phyloP scores from a whole-genome alignment of 2,888 invertebrate species.

The Synergus umbraculus region DNA sequence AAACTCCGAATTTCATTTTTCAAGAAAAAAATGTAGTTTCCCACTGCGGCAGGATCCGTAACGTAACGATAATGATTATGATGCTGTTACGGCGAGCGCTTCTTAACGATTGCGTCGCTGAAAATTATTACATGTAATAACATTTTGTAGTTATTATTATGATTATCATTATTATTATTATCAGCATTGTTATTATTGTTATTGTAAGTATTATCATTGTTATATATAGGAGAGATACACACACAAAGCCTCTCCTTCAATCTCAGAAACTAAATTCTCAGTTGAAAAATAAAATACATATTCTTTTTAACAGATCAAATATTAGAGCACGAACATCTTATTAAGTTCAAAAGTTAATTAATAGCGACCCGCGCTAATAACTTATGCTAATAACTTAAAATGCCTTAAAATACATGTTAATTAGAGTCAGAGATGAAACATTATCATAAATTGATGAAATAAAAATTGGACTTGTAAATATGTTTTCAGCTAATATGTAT shows the following conservation, averaged over 20 bases:
- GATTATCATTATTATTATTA: slow-evolving; percentile 73
- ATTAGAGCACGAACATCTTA: not conserved
- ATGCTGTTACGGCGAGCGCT: slow-evolving; percentile 74
- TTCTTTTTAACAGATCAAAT: not conserved
- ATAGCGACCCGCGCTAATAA: too few relatives aligned
- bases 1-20: slow-evolving; percentile 40
- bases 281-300: too few relatives aligned
- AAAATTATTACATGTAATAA: slow-evolving; percentile 77
- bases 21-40: slow-evolving; percentile 51
- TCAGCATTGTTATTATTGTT: slow-evolving; percentile 51
- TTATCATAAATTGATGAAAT: slow-evolving; percentile 31
- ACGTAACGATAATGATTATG: slow-evolving; percentile 78
- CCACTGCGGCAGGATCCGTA: slow-evolving; percentile 62
- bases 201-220: slow-evolving; percentile 48
- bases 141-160: slow-evolving; percentile 74
- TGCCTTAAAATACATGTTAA: slow-evolving; percentile 1
- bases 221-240: slow-evolving; percentile 33
- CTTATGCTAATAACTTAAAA: too few relatives aligned
- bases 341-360: too few relatives aligned
- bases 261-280: slow-evolving; percentile 7
- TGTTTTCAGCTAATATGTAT: slow-evolving; percentile 32
- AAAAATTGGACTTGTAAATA: slow-evolving; percentile 34
- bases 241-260: slow-evolving; percentile 6
- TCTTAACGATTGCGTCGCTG: slow-evolving; percentile 77
- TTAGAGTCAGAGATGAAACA: slow-evolving; percentile 21